These are phyloP conservation scores for Microvelia longipes DNA, from an alignment of 1,140 invertebrate genomes.

Conservation along the genomic window DNA sequence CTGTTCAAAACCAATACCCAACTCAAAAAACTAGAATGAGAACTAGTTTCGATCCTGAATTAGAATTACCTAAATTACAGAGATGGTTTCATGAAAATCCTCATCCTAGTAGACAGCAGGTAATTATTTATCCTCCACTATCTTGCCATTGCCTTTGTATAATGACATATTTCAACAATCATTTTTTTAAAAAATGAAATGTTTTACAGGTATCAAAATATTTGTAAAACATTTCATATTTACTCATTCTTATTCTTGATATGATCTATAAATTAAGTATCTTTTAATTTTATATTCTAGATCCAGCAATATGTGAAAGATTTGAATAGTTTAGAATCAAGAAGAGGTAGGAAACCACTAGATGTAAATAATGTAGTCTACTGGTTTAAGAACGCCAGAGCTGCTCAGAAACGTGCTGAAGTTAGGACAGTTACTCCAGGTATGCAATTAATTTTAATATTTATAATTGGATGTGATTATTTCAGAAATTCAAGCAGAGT, in stretches of 20 bases:
- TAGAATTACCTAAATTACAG: constrained; percentile 85
- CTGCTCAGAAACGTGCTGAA: constrained; percentile 80
- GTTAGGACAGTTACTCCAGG: constrained; percentile 34
- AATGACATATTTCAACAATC: background rate
- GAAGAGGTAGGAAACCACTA: constrained; percentile 77
- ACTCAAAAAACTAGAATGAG: constrained; percentile 81
- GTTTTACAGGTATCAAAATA: background rate
- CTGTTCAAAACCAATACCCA: constrained; percentile 53
- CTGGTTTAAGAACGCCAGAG: constrained; percentile 97
- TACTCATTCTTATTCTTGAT: too few species aligned
- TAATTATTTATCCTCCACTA: too few species aligned
- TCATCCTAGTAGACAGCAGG: constrained; percentile 73
- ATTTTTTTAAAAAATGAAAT: background rate
- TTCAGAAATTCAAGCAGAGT: too few species aligned
- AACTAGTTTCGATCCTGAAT: constrained; percentile 85
- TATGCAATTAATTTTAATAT: too few species aligned
- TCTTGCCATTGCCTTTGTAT: too few species aligned
- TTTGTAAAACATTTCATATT: too few species aligned
- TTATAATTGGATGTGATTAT: too few species aligned
- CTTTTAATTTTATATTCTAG: constrained; percentile 39
- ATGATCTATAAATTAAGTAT: background rate
- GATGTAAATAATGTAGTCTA: constrained; percentile 97
- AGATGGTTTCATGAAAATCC: constrained; percentile 92
- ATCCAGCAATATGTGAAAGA: constrained; percentile 91
- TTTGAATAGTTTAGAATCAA: constrained; percentile 77